Conservation (phyloP, 2,797 vertebrate species). For the Chrosomus eos region DNA sequence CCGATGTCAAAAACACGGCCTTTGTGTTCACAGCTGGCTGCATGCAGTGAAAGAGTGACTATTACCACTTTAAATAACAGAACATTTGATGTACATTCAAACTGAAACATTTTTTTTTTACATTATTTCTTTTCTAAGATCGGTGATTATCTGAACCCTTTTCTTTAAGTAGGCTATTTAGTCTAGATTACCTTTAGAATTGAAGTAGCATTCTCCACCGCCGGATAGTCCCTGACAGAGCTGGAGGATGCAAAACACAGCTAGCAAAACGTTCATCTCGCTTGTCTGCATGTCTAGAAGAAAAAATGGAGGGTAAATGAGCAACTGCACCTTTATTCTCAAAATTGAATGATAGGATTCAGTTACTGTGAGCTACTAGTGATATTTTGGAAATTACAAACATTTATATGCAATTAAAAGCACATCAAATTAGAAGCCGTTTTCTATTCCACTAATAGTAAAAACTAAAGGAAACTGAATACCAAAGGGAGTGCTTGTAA, state of each 20-base stretch:
- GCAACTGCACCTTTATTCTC: background rate
- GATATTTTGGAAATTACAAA: background rate
- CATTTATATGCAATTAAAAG: background rate
- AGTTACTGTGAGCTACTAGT: background rate
- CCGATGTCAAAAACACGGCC: conserved; percentile 73
- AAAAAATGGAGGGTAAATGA: background rate
- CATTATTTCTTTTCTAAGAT: background rate
- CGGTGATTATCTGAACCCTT: background rate
- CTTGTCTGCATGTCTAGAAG: conserved; percentile 16
- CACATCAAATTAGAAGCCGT: background rate
- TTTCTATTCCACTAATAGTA: background rate
- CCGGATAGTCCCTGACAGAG: conserved; percentile 66
- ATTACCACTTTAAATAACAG: background rate
- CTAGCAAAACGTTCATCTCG: conserved; percentile 59
- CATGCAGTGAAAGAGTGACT: conserved; percentile 62
- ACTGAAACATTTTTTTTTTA: background rate
- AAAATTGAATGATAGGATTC: background rate
- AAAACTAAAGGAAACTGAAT: background rate
- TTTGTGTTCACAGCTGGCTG: conserved; percentile 74
- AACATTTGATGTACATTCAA: background rate
- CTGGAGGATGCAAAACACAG: conserved; percentile 58
- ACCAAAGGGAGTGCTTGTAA: background rate
- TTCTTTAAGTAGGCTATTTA: background rate
- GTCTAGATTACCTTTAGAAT: conserved; percentile 74
- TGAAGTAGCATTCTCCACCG: conserved; percentile 80